These are phyloP conservation scores for Sardina pilchardus DNA, from an alignment of 2,113 vertebrate species.

Conservation along the genomic window DNA sequence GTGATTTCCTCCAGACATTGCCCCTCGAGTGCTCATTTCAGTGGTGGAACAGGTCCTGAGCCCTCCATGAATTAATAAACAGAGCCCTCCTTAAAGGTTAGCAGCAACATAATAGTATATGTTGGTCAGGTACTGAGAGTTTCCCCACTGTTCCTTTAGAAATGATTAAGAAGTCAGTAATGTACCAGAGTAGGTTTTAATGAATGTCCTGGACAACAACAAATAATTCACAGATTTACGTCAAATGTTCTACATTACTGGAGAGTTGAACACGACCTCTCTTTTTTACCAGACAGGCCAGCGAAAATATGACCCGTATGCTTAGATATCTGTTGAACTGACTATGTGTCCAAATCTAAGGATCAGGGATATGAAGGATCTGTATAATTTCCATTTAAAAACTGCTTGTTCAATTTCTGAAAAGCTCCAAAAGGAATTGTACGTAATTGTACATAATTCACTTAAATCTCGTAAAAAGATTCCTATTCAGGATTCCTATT, in stretches of 20 bases:
- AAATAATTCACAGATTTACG: neutral
- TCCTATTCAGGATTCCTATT: neutral
- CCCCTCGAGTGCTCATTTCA: conserved; percentile 39
- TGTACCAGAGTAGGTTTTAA: neutral
- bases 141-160: neutral
- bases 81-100: conserved; percentile 23
- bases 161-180: neutral
- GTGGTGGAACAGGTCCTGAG: neutral
- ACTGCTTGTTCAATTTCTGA: neutral
- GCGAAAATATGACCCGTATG: neutral
- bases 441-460: neutral
- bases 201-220: neutral
- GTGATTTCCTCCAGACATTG: conserved; percentile 26
- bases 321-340: neutral
- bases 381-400: neutral
- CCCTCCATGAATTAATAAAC: conserved; percentile 44
- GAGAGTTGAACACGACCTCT: neutral
- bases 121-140: neutral
- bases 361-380: neutral
- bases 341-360: neutral
- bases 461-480: neutral
- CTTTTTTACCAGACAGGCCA: neutral
- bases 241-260: neutral
- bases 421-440: neutral
- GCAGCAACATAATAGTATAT: conserved; percentile 1